These are phyloP conservation scores for Ovis aries DNA, from an alignment of 2,113 vertebrate species.

Conservation along the genomic window ARS-UI_Ramb_v3.0 NC_056067.1:13592001-13592500, in stretches of 20 bases:
- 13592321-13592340: not conserved
- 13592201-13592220: not conserved
- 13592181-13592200: not conserved
- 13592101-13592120: not conserved
- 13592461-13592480: not conserved
- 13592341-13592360: not conserved
- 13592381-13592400: not conserved
- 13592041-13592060: too few relatives aligned
- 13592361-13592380: not conserved
- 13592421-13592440: rapidly evolving
- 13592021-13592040: not conserved
- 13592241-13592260: not conserved
- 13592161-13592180: not conserved
- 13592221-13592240: not conserved
- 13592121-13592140: rapidly evolving
- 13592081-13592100: not conserved
- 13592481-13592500: not conserved
- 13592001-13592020: not conserved
- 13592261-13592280: not conserved
- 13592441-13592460: not conserved
- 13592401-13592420: not conserved
- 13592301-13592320: not conserved
- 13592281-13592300: not conserved
- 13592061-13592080: not conserved
- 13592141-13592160: constrained; percentile 30